phyloP scores from a whole-genome alignment of 2,797 vertebrate species.

The Phrynocephalus vlangalii region DNA sequence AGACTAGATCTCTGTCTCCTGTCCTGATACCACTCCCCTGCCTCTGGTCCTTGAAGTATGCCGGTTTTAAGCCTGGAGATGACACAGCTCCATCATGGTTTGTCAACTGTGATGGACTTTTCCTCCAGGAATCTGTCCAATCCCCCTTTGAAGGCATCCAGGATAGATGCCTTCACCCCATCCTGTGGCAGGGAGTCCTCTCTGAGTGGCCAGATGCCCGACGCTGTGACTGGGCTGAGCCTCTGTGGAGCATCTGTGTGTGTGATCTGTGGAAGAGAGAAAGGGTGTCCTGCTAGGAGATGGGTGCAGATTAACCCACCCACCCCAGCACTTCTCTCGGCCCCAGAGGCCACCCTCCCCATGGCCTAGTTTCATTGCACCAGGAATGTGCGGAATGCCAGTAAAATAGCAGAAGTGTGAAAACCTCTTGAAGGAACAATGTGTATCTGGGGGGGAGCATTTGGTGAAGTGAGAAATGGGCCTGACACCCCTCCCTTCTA shows the following conservation, averaged over 20 bases:
- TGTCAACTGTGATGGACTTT: no score
- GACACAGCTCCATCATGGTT: no score
- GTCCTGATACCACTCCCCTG: no score
- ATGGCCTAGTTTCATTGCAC: neutral
- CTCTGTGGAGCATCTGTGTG: neutral
- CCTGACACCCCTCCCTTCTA: neutral
- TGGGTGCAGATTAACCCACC: neutral
- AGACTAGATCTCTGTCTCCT: no score
- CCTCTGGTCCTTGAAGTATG: no score
- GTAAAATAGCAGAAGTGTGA: neutral
- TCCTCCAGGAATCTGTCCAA: no score
- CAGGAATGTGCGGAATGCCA: conserved; percentile 5
- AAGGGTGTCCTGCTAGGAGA: neutral
- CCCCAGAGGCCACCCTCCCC: neutral
- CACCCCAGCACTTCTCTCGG: neutral
- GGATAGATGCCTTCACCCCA: no score
- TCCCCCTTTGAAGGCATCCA: no score
- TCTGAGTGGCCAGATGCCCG: conserved; percentile 36
- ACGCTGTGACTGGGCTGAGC: neutral
- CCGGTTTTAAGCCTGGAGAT: no score
- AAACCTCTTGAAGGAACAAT: neutral
- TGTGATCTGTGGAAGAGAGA: neutral
- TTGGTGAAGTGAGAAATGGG: neutral
- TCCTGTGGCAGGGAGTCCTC: conserved; percentile 46
- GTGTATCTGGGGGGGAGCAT: no score